Percentiles rank a stretch among this genome's conserved stretches.
Evolutionary conservation across 1,140 invertebrate species (phyloP).

Genomic region (Nephila pilipes): DNA sequence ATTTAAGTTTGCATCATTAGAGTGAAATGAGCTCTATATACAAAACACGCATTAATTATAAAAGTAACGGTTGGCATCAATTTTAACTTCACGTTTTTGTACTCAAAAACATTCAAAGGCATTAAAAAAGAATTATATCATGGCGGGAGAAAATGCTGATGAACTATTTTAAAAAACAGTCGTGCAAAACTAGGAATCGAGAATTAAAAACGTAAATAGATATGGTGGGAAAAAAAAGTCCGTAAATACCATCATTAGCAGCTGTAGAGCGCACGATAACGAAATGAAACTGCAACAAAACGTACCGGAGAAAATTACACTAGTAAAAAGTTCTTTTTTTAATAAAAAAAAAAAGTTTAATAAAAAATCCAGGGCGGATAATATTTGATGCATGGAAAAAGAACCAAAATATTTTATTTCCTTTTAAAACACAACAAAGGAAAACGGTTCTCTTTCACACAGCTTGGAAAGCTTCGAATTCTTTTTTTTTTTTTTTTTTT

Average conservation of each 20-base stretch:
- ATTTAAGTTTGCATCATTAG: too few relatives aligned
- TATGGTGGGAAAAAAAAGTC: slow-evolving; percentile 25
- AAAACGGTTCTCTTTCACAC: slow-evolving; percentile 46
- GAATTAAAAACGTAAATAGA: slow-evolving; percentile 49
- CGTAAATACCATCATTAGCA: slow-evolving; percentile 67
- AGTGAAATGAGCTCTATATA: too few relatives aligned
- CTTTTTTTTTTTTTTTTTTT: slow-evolving; percentile 14
- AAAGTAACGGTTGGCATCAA: neutral
- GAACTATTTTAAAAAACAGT: neutral
- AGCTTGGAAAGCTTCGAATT: slow-evolving; percentile 8
- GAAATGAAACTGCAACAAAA: slow-evolving; percentile 60
- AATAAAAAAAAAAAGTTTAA: neutral
- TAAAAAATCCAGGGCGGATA: slow-evolving; percentile 31
- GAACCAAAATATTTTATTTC: slow-evolving; percentile 48
- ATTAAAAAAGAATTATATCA: neutral
- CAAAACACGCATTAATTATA: neutral
- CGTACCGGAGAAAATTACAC: slow-evolving; percentile 27
- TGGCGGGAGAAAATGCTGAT: neutral
- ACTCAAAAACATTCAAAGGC: neutral
- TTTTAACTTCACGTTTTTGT: neutral
- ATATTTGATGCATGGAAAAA: slow-evolving; percentile 40
- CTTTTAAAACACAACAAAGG: slow-evolving; percentile 62
- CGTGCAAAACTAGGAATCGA: neutral
- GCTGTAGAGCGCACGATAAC: slow-evolving; percentile 59
- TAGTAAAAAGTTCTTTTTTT: neutral